Conservation (phyloP, 2,113 vertebrate species). For the Panthera uncia region DNA sequence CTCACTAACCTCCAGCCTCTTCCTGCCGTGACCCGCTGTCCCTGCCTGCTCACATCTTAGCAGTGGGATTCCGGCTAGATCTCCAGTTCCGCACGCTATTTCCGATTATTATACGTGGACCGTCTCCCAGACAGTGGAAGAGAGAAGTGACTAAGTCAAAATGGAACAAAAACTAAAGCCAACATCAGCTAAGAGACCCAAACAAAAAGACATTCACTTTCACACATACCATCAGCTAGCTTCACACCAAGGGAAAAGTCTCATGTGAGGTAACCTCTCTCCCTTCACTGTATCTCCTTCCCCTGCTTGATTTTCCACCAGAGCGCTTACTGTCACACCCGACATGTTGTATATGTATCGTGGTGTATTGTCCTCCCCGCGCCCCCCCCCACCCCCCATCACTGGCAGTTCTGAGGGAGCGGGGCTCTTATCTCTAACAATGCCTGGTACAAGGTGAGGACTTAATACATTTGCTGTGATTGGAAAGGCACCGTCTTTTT, state of each 20-base stretch:
- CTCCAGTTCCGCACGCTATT: background rate
- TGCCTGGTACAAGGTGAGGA: background rate
- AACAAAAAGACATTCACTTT: background rate
- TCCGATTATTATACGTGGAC: background rate
- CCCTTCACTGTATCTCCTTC: background rate
- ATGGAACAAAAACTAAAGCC: background rate
- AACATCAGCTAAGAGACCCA: background rate
- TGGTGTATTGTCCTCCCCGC: background rate
- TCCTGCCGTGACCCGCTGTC: background rate
- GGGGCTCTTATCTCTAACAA: background rate
- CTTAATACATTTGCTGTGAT: background rate
- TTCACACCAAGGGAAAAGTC: background rate
- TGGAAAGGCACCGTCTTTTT: background rate
- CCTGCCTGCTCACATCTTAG: background rate
- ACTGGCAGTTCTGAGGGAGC: background rate
- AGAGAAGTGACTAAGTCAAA: background rate
- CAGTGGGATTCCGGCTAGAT: background rate
- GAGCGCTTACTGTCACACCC: background rate
- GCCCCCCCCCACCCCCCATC: background rate
- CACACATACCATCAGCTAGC: background rate
- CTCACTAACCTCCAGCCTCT: background rate
- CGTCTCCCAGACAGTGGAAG: background rate
- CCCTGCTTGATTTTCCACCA: background rate
- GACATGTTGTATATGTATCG: background rate
- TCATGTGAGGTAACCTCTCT: background rate